A percentile compares a stretch with the other conserved stretches of the same genome.
These are phyloP conservation scores for Oithona nana DNA, from an alignment of 2,888 invertebrate species.

Conservation along the genomic window DNA sequence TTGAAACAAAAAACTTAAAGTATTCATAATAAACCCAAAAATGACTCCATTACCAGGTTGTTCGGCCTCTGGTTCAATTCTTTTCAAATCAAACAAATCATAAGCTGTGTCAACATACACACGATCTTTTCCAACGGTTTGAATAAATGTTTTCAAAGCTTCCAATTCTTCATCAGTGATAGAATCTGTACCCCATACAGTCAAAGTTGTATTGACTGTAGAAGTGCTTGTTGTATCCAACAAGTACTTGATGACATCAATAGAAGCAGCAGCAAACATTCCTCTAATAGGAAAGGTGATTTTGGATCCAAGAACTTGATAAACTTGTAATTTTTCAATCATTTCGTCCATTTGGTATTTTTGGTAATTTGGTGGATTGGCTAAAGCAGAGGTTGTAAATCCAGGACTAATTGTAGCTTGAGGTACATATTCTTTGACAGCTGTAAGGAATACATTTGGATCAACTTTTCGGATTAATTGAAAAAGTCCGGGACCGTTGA, in stretches of 20 bases:
- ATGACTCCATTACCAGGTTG: too few relatives aligned
- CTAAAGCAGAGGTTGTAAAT: background rate
- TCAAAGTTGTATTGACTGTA: background rate
- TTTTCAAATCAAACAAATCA: too few relatives aligned
- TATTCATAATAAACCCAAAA: too few relatives aligned
- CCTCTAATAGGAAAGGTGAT: background rate
- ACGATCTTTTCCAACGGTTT: background rate
- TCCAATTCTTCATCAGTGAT: slow-evolving; percentile 8
- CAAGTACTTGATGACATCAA: background rate
- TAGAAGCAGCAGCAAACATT: background rate
- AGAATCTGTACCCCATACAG: background rate
- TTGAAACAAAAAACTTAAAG: too few relatives aligned
- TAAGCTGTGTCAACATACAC: background rate
- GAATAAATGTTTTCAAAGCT: background rate
- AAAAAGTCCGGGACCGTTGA: background rate
- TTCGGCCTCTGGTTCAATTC: too few relatives aligned
- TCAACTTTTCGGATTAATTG: background rate
- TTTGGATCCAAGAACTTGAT: background rate
- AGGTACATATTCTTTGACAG: background rate
- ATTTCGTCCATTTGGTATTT: background rate
- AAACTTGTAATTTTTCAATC: background rate
- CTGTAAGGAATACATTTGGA: background rate
- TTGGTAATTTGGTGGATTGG: background rate
- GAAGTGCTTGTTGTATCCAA: background rate
- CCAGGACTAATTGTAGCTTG: background rate